Conservation (phyloP, 2,888 invertebrate genomes). For the Panorpa germanica region DNA sequence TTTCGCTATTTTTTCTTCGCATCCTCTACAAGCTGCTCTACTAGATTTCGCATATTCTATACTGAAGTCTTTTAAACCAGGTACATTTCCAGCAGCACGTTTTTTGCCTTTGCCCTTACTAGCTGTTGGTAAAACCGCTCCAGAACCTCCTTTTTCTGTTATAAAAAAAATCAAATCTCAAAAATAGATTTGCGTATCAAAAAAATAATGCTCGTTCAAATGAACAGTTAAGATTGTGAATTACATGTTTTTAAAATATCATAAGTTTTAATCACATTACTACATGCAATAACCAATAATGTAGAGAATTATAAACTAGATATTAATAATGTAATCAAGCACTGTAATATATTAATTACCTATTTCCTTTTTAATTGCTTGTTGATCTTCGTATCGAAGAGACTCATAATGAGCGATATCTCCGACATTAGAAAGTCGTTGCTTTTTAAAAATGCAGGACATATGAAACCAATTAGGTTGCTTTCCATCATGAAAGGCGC, state of each 20-base stretch:
- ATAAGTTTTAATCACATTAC: constrained; percentile 3
- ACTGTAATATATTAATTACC: constrained; percentile 26
- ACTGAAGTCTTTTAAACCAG: constrained; percentile 41
- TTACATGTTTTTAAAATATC: constrained; percentile 6
- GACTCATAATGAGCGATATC: constrained; percentile 69
- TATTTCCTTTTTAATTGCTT: constrained; percentile 46
- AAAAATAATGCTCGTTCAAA: background rate
- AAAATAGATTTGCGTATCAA: background rate
- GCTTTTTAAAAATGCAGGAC: constrained; percentile 70
- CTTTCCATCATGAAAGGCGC: constrained; percentile 72
- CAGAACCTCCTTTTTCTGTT: constrained; percentile 14
- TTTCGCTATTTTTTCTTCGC: constrained; percentile 71
- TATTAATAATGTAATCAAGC: constrained; percentile 6
- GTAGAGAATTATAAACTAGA: constrained; percentile 3
- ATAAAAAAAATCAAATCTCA: constrained; percentile 5
- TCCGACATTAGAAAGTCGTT: constrained; percentile 46
- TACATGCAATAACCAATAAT: constrained; percentile 8
- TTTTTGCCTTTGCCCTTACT: constrained; percentile 32
- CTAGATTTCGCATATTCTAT: constrained; percentile 78
- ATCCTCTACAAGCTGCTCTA: constrained; percentile 61
- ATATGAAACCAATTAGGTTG: constrained; percentile 78
- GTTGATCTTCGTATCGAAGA: constrained; percentile 68
- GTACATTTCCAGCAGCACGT: constrained; percentile 22
- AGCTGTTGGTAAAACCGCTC: constrained; percentile 24
- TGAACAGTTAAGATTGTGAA: constrained; percentile 3